Evolutionary conservation across 2,797 vertebrate species (phyloP), one percentile per base, ranked within the genome.

Genomic region (Melanotaenia maccullochi): DNA sequence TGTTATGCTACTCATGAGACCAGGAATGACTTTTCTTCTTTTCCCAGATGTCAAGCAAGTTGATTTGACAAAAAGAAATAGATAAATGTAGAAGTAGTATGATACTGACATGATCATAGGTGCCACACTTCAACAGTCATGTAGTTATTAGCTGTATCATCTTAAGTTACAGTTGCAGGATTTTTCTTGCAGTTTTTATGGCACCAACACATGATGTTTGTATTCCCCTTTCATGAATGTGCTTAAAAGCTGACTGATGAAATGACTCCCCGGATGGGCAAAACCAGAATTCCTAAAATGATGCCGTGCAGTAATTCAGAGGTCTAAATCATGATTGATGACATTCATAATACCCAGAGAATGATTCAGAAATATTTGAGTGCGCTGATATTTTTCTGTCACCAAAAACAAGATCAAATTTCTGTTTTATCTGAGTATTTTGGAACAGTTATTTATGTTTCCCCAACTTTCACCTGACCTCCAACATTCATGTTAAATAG

Each of bases 161-260:
- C 22, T 32, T 22, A 0, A 4, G 30, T 51, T 51, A 59, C 25
- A 3, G 3, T 38, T 32, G 56, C n/a, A 35, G 44, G 35, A 49
- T 13, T n/a, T 59, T 42, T 35, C 40, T 25, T 59, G 28, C 32
- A 36, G 42, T 28, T 68, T 68, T 68, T 51, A 60, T 28, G 42
- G 18, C 57, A 51, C 56, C 42, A 32, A 35, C 42, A 36, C 32
- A 44, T 3, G 12, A 51, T 36, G 22, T 59, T 35, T 68, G 40
- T 59, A 59, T 68, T 68, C 40, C 55, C 30, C 40, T 58, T 68
- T 59, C 40, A 68, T 68, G 55, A 68, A 68, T 68, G 55, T 68
- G 38, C 42, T 68, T 57, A 68, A 49, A 58, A 68, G 35, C 28
- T 20, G 40, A 33, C 51, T 35, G 40, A 14, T 47, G 47, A 40